Conservation (phyloP, 92 coral and sea anemone genomes). For the Epizoanthus ramosus region DNA sequence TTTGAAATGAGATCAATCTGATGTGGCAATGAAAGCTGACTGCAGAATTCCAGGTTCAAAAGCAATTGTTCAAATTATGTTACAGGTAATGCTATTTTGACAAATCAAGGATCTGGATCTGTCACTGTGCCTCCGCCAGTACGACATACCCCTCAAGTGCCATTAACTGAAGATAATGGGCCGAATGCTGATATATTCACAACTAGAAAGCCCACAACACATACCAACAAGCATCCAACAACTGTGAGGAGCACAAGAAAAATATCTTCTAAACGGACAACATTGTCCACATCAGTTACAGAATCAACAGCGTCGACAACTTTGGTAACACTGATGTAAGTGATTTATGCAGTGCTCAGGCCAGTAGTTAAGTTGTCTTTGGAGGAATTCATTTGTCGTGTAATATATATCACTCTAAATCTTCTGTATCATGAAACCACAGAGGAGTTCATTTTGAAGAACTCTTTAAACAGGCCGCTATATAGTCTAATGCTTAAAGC, state of each 20-base stretch:
- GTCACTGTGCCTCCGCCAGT: neutral
- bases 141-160: neutral
- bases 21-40: no score
- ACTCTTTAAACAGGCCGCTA: no score
- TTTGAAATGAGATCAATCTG: no score
- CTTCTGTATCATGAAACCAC: no score
- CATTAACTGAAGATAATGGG: constrained; percentile 4
- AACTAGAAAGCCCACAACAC: constrained; percentile 15
- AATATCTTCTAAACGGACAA: neutral
- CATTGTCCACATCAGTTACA: neutral
- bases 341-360: neutral
- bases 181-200: neutral
- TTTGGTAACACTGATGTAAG: constrained; percentile 1
- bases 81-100: constrained; percentile 18
- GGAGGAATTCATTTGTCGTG: no score
- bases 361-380: no score
- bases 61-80: no score
- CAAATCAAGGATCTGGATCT: constrained; percentile 1
- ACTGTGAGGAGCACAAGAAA: neutral
- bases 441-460: no score
- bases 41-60: no score
- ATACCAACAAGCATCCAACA: neutral
- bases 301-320: constrained; percentile 8
- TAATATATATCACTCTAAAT: no score
- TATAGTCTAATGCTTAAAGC: no score